Evolutionary conservation across 2,797 vertebrate genomes (phyloP).

Genomic region (Rhabdomys pumilio): DNA sequence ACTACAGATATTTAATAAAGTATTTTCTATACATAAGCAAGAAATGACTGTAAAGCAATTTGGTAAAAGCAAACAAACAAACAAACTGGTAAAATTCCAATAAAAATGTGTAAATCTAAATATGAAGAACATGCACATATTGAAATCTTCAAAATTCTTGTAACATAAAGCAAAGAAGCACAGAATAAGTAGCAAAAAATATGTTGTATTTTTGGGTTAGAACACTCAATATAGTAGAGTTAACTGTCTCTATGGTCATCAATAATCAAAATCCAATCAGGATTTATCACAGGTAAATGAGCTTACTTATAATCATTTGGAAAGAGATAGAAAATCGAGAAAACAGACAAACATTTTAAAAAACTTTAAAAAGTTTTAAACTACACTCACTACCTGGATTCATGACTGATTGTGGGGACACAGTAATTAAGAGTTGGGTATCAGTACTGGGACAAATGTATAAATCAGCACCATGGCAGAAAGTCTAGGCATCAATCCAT

Average conservation of each 20-base stretch:
- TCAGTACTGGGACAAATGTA: background rate
- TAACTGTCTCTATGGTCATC: background rate
- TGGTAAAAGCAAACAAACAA: conserved; percentile 34
- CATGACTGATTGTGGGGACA: conserved; percentile 24
- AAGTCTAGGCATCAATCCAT: conserved; percentile 2
- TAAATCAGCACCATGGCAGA: background rate
- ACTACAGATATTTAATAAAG: conserved; percentile 46
- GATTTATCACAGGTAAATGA: conserved; percentile 4
- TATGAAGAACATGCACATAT: background rate
- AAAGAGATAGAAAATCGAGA: conserved; percentile 27
- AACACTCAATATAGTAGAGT: conserved; percentile 18
- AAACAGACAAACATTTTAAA: background rate
- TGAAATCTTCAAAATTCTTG: background rate
- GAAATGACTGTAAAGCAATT: conserved; percentile 13
- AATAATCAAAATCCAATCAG: background rate
- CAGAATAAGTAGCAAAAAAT: background rate
- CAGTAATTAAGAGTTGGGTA: background rate
- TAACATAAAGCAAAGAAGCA: background rate
- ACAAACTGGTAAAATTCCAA: background rate
- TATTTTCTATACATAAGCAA: conserved; percentile 11
- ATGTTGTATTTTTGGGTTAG: background rate
- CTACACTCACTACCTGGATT: background rate
- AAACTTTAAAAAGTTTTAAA: background rate
- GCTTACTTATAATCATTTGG: conserved; percentile 1
- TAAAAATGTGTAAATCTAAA: conserved; percentile 26